Evolutionary conservation across 2,113 vertebrate genomes (phyloP).

Genomic region (Corvus cornix): DNA sequence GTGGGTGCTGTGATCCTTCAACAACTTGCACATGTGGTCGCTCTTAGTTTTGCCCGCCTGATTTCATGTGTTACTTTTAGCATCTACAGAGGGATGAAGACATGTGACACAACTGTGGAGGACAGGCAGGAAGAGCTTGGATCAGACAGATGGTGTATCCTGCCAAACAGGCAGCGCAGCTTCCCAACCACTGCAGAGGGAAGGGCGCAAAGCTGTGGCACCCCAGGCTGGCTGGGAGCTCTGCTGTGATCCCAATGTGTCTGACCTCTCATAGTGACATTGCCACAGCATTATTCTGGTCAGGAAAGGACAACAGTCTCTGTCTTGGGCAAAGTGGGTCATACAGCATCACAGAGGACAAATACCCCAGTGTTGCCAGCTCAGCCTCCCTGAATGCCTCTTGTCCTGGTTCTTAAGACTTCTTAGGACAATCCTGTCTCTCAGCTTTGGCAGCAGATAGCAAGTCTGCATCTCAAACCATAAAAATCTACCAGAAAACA

Average conservation of each 20-base stretch:
- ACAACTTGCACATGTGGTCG: fast-evolving
- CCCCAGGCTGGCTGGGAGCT: background rate
- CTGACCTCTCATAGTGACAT: background rate
- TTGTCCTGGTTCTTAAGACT: background rate
- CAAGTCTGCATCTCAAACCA: background rate
- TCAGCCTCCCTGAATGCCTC: background rate
- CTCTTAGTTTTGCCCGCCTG: background rate
- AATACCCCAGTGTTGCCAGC: background rate
- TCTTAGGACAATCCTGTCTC: background rate
- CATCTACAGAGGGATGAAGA: background rate
- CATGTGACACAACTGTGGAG: background rate
- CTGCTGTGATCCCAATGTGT: background rate
- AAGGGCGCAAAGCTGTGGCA: background rate
- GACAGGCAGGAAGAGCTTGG: background rate
- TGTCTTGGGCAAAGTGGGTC: background rate
- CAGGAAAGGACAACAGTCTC: background rate
- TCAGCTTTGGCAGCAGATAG: constrained; percentile 9
- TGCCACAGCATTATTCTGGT: background rate
- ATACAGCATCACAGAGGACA: background rate
- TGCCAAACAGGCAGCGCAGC: background rate
- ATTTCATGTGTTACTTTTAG: background rate
- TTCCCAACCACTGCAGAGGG: background rate
- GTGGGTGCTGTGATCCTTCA: background rate
- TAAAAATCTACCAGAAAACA: background rate
- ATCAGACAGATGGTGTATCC: background rate